A percentile compares a stretch with the other conserved stretches of the same genome.
phyloP scores from a whole-genome alignment of 2,888 invertebrate species.

The Meliscaeva auricollis region DNA sequence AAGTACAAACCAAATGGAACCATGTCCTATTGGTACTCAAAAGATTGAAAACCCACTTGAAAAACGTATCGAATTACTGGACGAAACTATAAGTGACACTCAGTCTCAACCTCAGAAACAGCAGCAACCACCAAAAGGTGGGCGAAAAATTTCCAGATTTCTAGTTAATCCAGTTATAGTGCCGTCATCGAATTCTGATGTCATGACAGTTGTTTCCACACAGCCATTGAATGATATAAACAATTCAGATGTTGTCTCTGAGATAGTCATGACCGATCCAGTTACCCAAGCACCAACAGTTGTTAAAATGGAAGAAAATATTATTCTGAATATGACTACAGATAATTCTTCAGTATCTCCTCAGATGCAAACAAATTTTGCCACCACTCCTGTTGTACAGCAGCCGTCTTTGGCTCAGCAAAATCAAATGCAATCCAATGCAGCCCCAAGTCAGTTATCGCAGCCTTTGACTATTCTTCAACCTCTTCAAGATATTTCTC shows the following conservation, averaged over 20 bases:
- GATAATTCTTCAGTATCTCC: constrained; percentile 5
- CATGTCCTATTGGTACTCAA: constrained; percentile 7
- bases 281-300: background rate
- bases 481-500: background rate
- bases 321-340: background rate
- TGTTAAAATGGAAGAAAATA: constrained; percentile 4
- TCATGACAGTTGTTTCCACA: constrained; percentile 71
- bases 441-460: background rate
- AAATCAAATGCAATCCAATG: constrained; percentile 1
- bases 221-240: constrained; percentile 21
- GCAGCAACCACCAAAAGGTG: constrained; percentile 82
- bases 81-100: background rate
- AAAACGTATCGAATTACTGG: background rate
- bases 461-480: background rate
- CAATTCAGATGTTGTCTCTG: constrained; percentile 22
- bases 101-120: background rate
- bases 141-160: constrained; percentile 91
- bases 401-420: background rate
- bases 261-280: background rate
- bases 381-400: background rate
- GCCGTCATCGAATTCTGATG: constrained; percentile 81
- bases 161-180: constrained; percentile 91
- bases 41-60: constrained; percentile 8
- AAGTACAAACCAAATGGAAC: constrained; percentile 17
- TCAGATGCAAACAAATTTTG: background rate